Conservation (phyloP, 2,888 invertebrate species). For the Pasiphila rectangulata region DNA sequence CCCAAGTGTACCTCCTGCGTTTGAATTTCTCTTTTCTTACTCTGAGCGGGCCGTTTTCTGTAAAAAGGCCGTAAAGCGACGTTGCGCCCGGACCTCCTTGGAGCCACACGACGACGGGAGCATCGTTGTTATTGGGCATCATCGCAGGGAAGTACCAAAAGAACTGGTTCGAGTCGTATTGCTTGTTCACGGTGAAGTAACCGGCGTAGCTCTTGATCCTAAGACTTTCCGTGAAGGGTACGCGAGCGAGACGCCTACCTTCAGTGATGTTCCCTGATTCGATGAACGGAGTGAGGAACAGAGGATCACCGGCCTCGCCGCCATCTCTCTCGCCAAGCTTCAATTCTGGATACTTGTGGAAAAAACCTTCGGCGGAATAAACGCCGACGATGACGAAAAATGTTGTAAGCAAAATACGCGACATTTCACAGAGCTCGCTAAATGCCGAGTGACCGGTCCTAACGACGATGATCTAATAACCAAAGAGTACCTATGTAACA, state of each 20-base stretch:
- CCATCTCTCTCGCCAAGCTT: neutral
- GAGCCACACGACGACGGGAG: slow-evolving; percentile 89
- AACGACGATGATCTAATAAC: too few relatives aligned
- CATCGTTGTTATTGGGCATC: slow-evolving; percentile 61
- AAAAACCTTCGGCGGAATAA: slow-evolving; percentile 1
- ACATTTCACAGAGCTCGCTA: too few relatives aligned
- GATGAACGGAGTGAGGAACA: slow-evolving; percentile 88
- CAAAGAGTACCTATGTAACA: too few relatives aligned
- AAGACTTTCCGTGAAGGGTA: slow-evolving; percentile 79
- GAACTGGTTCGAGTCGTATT: slow-evolving; percentile 89
- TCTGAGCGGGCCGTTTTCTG: slow-evolving; percentile 88
- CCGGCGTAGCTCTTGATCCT: slow-evolving; percentile 86
- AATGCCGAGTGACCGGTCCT: too few relatives aligned
- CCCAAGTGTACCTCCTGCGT: slow-evolving; percentile 88
- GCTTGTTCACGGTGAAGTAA: slow-evolving; percentile 90
- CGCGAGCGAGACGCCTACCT: slow-evolving; percentile 79
- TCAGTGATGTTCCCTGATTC: slow-evolving; percentile 85
- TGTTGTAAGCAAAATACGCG: too few relatives aligned
- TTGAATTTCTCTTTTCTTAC: slow-evolving; percentile 59
- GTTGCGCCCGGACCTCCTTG: slow-evolving; percentile 92
- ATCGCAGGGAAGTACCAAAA: slow-evolving; percentile 95
- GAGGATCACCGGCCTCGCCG: slow-evolving; percentile 45
- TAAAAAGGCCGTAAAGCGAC: slow-evolving; percentile 88
- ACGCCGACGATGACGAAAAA: too few relatives aligned
- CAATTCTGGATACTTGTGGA: neutral